Evolutionary conservation across 2,113 vertebrate genomes (phyloP).

Genomic region (Hydrochoerus hydrochaeris): DNA sequence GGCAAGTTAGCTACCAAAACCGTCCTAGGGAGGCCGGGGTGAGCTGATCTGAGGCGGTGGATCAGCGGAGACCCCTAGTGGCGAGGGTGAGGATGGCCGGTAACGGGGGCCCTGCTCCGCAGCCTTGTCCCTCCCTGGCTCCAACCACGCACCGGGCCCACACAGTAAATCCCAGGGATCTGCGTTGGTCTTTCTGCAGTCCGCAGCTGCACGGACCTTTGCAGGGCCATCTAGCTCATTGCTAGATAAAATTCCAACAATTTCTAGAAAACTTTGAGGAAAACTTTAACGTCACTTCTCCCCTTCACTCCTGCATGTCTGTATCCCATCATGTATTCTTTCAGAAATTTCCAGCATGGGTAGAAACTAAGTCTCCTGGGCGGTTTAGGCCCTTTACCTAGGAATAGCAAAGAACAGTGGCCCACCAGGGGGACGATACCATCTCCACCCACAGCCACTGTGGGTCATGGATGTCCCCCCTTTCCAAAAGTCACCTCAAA

Average conservation of each 20-base stretch:
- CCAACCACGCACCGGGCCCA: background rate
- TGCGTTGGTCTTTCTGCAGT: background rate
- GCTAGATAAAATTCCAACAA: background rate
- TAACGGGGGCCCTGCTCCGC: background rate
- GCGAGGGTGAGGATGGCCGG: conserved; percentile 27
- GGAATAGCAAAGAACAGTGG: background rate
- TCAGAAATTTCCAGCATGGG: background rate
- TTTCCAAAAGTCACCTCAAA: background rate
- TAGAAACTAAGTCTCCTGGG: background rate
- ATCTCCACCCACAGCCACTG: background rate
- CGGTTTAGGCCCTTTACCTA: background rate
- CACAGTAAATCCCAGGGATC: background rate
- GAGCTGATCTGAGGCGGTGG: background rate
- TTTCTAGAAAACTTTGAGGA: conserved; percentile 9
- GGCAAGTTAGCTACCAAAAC: background rate
- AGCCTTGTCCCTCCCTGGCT: accelerated
- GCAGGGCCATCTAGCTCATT: background rate
- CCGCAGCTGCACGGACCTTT: background rate
- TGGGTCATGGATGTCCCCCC: background rate
- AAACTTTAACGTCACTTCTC: background rate
- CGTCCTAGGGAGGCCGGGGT: background rate
- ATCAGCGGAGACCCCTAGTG: conserved; percentile 84
- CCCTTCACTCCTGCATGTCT: conserved; percentile 4
- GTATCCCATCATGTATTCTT: background rate
- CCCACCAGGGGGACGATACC: accelerated